Evolutionary conservation across 2,113 vertebrate species (phyloP).

Genomic region (Tiliqua scincoides): DNA sequence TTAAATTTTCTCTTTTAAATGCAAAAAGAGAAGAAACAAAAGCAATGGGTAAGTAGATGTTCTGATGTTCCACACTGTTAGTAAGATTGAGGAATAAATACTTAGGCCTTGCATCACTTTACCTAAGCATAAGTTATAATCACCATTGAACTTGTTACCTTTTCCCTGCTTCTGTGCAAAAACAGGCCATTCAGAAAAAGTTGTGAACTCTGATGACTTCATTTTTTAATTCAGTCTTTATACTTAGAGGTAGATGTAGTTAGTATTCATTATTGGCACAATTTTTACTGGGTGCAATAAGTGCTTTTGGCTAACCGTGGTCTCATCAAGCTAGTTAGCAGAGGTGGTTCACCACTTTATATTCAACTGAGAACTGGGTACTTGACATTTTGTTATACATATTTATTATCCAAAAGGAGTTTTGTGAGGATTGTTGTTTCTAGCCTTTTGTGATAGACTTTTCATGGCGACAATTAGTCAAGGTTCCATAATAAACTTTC

Average conservation of each 20-base stretch:
- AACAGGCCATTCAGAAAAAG: neutral
- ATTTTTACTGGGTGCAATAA: neutral
- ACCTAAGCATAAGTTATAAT: neutral
- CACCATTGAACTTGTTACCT: too few species aligned
- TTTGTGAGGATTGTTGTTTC: neutral
- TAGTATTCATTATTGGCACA: too few species aligned
- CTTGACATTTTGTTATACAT: neutral
- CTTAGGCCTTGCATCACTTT: neutral
- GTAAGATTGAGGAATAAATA: neutral
- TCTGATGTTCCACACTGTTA: slow-evolving; percentile 2
- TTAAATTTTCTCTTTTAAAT: slow-evolving; percentile 98
- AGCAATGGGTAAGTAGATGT: slow-evolving; percentile 92
- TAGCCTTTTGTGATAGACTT: neutral
- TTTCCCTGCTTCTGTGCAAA: neutral
- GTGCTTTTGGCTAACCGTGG: neutral
- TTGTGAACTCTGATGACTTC: neutral
- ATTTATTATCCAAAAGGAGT: neutral
- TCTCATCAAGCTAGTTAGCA: neutral
- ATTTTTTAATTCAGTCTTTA: neutral
- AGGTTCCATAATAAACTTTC: neutral
- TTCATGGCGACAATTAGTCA: neutral
- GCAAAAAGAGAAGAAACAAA: slow-evolving; percentile 98
- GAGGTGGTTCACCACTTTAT: neutral
- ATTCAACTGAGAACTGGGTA: neutral
- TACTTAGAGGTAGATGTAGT: neutral